These are phyloP conservation scores for Aurelia coerulea DNA, from an alignment of 30 jellyfish, hydroid and myxozoan species.

Conservation along the genomic window DNA sequence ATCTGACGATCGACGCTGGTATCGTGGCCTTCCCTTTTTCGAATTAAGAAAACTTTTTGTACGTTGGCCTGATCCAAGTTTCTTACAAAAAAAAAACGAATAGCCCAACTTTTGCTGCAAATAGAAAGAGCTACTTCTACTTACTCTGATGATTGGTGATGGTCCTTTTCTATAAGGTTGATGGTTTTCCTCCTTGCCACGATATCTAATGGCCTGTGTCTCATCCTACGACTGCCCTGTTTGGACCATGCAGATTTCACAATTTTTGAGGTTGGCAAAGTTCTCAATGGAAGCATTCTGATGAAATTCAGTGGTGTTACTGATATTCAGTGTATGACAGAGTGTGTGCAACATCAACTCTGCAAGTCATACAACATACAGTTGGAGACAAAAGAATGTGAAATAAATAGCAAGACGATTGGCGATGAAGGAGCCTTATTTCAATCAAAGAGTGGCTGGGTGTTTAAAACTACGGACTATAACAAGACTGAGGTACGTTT, in stretches of 20 bases:
- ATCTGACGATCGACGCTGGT: too few relatives aligned
- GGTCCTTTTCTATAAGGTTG: too few relatives aligned
- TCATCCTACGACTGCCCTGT: slow-evolving; percentile 8
- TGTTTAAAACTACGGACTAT: neutral
- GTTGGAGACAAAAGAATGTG: neutral
- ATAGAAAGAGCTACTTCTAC: too few relatives aligned
- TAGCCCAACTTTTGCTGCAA: too few relatives aligned
- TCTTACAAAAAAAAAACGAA: too few relatives aligned
- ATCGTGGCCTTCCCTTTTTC: too few relatives aligned
- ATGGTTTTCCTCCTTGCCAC: too few relatives aligned
- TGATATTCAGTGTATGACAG: neutral
- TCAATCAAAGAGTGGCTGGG: neutral
- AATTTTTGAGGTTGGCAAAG: neutral
- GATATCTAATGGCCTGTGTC: neutral
- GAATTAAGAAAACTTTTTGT: too few relatives aligned
- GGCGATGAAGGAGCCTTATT: neutral
- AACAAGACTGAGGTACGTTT: neutral
- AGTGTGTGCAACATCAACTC: neutral
- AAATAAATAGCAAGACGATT: neutral
- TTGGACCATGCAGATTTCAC: slow-evolving; percentile 16
- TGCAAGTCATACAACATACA: slow-evolving; percentile 22
- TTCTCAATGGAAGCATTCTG: neutral
- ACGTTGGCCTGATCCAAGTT: too few relatives aligned
- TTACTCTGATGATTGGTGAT: too few relatives aligned
- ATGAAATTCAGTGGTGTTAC: neutral